A percentile compares a stretch with the other conserved stretches of the same genome.
Conservation (phyloP, 2,888 invertebrate genomes). For the Microchrysa polita region DNA sequence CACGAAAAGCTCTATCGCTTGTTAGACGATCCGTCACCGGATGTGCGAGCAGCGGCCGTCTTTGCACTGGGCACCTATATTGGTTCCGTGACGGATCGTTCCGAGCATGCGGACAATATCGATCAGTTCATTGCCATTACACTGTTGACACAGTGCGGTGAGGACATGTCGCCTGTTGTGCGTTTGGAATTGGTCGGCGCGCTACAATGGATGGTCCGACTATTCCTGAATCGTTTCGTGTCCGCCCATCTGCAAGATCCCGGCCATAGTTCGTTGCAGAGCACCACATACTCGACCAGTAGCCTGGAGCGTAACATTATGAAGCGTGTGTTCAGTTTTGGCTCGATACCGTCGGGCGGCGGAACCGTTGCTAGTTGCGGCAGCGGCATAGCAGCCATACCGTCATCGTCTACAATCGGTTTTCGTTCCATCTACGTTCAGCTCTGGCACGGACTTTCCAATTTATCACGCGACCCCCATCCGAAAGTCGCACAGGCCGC, state of each 20-base stretch:
- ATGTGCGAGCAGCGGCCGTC: slow-evolving; percentile 93
- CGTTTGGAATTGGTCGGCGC: slow-evolving; percentile 88
- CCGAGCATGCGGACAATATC: slow-evolving; percentile 93
- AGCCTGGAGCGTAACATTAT: slow-evolving; percentile 66
- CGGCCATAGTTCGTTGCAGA: background rate
- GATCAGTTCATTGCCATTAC: slow-evolving; percentile 93
- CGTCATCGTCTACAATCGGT: slow-evolving; percentile 52
- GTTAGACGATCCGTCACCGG: slow-evolving; percentile 83
- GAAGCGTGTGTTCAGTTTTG: slow-evolving; percentile 75
- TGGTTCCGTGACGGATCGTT: slow-evolving; percentile 82
- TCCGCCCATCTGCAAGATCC: slow-evolving; percentile 76
- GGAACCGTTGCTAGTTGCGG: slow-evolving; percentile 61
- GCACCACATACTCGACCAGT: slow-evolving; percentile 57
- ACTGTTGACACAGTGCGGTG: slow-evolving; percentile 78
- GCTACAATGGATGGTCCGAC: slow-evolving; percentile 83
- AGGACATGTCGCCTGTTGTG: slow-evolving; percentile 90
- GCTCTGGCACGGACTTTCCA: slow-evolving; percentile 84
- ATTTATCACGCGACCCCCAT: slow-evolving; percentile 87
- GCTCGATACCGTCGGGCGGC: slow-evolving; percentile 68
- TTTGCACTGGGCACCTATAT: slow-evolving; percentile 95
- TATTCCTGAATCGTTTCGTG: slow-evolving; percentile 89
- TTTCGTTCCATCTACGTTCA: slow-evolving; percentile 81
- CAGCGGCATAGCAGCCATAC: slow-evolving; percentile 51
- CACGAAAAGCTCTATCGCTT: slow-evolving; percentile 91
- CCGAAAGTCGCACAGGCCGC: slow-evolving; percentile 84